These are phyloP conservation scores for Megaceryle torquata DNA, from an alignment of 2,113 vertebrate species.

Conservation along the genomic window DNA sequence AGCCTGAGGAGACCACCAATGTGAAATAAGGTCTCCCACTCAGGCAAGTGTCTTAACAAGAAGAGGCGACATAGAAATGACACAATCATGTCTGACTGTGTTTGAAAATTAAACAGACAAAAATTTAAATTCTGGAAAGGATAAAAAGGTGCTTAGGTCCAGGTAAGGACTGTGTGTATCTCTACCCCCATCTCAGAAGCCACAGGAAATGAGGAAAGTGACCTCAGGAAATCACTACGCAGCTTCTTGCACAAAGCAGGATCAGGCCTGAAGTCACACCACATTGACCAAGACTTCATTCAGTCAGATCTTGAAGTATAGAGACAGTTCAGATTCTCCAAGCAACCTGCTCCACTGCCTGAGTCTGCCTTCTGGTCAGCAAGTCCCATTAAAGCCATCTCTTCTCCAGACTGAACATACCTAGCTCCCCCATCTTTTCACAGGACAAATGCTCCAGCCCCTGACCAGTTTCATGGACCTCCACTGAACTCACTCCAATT, in stretches of 20 bases:
- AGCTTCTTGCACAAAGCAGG: background rate
- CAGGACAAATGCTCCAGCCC: background rate
- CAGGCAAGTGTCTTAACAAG: background rate
- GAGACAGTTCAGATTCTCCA: background rate
- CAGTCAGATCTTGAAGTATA: background rate
- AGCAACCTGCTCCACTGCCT: background rate
- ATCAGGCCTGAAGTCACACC: background rate
- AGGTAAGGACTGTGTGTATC: background rate
- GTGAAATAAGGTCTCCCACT: background rate
- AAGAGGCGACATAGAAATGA: background rate
- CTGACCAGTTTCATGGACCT: background rate
- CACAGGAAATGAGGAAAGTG: background rate
- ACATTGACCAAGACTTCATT: background rate
- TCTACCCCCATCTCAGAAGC: background rate
- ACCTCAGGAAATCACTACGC: background rate
- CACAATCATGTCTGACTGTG: background rate
- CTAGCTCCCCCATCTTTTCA: background rate
- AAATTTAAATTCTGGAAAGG: background rate
- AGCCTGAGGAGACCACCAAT: background rate
- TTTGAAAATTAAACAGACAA: background rate
- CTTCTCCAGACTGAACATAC: background rate
- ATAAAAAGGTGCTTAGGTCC: background rate
- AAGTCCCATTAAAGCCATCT: background rate
- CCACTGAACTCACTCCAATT: background rate
- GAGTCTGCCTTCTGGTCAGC: background rate